Conservation (phyloP, 2,797 vertebrate genomes). For the Epinephelus malabaricus region DNA sequence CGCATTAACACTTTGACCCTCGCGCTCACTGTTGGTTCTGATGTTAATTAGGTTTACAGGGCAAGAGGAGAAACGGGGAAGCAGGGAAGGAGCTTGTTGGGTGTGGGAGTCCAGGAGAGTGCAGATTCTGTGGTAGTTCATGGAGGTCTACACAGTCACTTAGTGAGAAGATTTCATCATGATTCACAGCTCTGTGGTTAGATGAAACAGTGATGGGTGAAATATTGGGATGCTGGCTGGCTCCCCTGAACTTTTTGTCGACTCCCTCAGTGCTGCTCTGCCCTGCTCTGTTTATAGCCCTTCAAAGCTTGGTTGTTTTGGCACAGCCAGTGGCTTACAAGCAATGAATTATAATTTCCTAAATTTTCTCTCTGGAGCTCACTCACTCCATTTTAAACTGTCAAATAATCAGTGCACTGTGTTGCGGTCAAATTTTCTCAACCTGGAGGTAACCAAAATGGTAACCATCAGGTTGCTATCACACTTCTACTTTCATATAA, state of each 20-base stretch:
- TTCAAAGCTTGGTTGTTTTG: constrained; percentile 69
- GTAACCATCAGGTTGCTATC: constrained; percentile 15
- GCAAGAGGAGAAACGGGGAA: constrained; percentile 18
- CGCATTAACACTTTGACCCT: constrained; percentile 71
- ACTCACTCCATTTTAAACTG: constrained; percentile 42
- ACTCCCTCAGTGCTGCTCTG: constrained; percentile 51
- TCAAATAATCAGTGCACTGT: constrained; percentile 41
- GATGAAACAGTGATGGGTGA: constrained; percentile 43
- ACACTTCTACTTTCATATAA: background rate
- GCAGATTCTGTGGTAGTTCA: constrained; percentile 28
- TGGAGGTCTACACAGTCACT: constrained; percentile 46
- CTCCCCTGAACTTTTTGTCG: constrained; percentile 53
- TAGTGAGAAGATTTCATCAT: constrained; percentile 48
- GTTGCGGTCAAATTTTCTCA: constrained; percentile 31
- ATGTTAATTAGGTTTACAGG: constrained; percentile 71
- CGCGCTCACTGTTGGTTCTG: constrained; percentile 52
- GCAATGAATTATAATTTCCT: constrained; percentile 62
- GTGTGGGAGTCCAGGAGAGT: constrained; percentile 25
- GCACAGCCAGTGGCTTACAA: constrained; percentile 45
- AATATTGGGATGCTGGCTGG: constrained; percentile 49
- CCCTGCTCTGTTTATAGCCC: constrained; percentile 54
- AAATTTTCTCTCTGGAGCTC: constrained; percentile 41
- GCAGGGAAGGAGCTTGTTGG: constrained; percentile 1
- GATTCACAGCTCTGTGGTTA: constrained; percentile 51
- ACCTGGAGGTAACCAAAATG: constrained; percentile 52